Evolutionary conservation across 2,113 vertebrate species (phyloP).

Genomic region (Penelope pileata): DNA sequence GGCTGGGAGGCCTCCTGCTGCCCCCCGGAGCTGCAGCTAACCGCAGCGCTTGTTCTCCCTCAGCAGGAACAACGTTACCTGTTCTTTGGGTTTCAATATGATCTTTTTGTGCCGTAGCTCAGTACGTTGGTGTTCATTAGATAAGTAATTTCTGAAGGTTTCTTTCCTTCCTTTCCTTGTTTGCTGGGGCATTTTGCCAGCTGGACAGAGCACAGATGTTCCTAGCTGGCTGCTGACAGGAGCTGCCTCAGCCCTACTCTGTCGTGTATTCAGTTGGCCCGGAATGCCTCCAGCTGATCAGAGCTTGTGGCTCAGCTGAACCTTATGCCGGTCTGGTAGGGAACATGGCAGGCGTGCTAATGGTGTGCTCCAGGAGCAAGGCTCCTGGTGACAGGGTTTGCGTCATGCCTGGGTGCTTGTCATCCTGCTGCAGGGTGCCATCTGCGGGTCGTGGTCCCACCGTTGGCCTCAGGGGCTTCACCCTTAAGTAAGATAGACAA

Average conservation of each 20-base stretch:
- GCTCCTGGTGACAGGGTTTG: neutral
- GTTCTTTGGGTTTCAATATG: neutral
- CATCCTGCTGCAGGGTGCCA: neutral
- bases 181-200: neutral
- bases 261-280: neutral
- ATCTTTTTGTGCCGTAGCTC: neutral
- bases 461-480: accelerated
- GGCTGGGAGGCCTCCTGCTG: no score
- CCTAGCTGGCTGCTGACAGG: neutral
- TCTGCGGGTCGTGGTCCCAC: neutral
- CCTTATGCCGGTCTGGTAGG: neutral
- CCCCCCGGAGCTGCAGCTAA: no score
- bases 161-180: neutral
- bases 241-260: neutral
- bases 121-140: neutral
- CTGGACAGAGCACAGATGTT: neutral
- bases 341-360: neutral
- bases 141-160: neutral
- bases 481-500: no score
- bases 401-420: neutral
- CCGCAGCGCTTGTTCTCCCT: no score
- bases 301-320: neutral
- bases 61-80: neutral
- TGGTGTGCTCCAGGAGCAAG: neutral
- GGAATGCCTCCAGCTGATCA: neutral